Evolutionary conservation across 2,888 invertebrate genomes (phyloP), one percentile per base, ranked within the genome.

Genomic region (Drosophila histrio): DNA sequence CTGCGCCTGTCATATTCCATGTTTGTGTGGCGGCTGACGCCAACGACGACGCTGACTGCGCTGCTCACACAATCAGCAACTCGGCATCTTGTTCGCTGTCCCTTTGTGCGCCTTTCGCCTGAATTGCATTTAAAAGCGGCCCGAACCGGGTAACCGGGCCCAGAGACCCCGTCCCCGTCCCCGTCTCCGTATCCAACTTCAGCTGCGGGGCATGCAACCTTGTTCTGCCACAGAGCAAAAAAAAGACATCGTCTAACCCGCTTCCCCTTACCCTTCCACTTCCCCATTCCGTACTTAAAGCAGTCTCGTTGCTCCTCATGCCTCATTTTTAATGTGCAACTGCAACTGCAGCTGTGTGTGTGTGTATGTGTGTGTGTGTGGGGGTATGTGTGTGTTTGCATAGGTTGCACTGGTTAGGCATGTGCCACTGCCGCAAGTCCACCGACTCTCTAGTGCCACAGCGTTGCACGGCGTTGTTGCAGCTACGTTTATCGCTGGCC

Each of bases 51-150:
- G 57, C 24, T 57, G 64, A 52, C 72, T 38, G 60, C 79, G 65
- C 79, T 69, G 86, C 72, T 69, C 76, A 61, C 77, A 65, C 85
- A 84, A 89, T 87, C 87, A 77, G 79, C 72, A 73, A 78, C 88
- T 88, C 89, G 89, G 89, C 86, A 87, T 87, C 87, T 87, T 83
- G 80, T 83, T 83, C 77, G 79, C 79, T 82, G 88, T 78, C 86
- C 87, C 83, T 89, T 80, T 89, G 81, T 86, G 82, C 73, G 86
- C 86, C 88, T 82, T 89, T 87, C 88, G 80, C 77, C 79, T 76
- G 81, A 75, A 87, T 87, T 83, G 82, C 82, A 83, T 83, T 85
- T 74, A 77, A 74, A 73, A 72, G 72, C 41, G 76, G 71, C 60
- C 52, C 72, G 36, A 71, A 57, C 57, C 65, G 58, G 34, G 34